Base-by-base conservation (phyloP, 2,113 vertebrate genomes). In the Notechis scutatus region DNA sequence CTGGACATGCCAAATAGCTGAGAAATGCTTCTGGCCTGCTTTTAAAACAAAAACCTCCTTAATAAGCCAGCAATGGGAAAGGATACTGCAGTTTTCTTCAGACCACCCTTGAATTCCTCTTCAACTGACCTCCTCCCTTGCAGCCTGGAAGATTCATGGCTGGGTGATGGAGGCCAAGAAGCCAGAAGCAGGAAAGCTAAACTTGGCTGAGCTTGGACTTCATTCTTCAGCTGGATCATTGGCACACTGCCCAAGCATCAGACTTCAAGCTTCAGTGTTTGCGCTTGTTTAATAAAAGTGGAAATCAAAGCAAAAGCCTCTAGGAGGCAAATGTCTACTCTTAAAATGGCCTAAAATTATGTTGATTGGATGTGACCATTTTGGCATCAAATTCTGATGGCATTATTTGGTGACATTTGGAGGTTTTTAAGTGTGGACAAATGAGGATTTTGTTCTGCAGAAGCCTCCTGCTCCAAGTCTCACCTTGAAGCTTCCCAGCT, bases 161-260 rank as follows among this genome's bases (percentile, higher is more conserved):
- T 23, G n/a, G 39, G 14, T 42, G 50, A 14, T 8, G 0, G 0
- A 0, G 0, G 3, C 11, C 90, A 34, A 59, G 55, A 85, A 45
- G 45, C 39, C 39, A 24, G 91, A 59, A 85, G 74, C 81, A 86
- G 90, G 47, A 47, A 59, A 57, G 8, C 18, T 42, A 4, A 39
- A 26, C 34, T 20, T 29, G 23, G 54, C 74, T 34, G 14, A 69
- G 9, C 90, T 54, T 26, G 34, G 74, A 3, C 74, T 81, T 81
- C 34, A 8, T 81, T 42, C 34, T 81, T 39, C 74, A 81, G 74
- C 74, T 81, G 74, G 34, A 81, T 18, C 34, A 0, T 42, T 81
- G 74, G 34, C 74, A 8, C 18, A 9, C 6, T 20, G 15, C 74
- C 74, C 34, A 39, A 8, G 34, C 6, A 8, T 81, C 34, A 21